Conservation (phyloP, 92 coral and sea anemone species). For the Epizoanthus rinbou region DNA sequence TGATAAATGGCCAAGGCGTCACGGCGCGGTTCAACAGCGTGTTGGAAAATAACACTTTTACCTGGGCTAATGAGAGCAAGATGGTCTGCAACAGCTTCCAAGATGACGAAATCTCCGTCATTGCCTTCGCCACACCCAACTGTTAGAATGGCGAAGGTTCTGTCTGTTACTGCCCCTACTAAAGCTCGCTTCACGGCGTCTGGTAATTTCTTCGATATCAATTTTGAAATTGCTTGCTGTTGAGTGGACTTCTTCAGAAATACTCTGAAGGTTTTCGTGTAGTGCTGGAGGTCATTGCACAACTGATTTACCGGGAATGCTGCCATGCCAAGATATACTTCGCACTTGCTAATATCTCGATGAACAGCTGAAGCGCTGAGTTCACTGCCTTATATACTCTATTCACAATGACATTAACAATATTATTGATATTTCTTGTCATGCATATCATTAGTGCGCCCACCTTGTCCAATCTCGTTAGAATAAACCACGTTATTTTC, state of each 20-base stretch:
- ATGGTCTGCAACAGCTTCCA: neutral
- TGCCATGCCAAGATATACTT: no score
- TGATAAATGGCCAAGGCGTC: no score
- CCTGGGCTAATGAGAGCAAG: neutral
- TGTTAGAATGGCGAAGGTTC: neutral
- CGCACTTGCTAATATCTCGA: no score
- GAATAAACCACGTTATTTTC: no score
- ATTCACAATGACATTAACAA: no score
- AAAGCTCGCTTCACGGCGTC: neutral
- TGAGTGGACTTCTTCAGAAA: neutral
- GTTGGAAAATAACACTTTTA: neutral
- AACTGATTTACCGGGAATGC: no score
- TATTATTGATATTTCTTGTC: no score
- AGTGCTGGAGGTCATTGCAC: neutral
- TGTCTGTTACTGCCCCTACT: neutral
- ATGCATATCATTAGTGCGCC: no score
- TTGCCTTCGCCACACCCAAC: neutral
- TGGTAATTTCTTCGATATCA: neutral
- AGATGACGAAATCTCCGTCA: neutral
- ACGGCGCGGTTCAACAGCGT: no score
- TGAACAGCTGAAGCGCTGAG: no score
- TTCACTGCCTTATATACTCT: no score
- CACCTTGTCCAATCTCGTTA: no score
- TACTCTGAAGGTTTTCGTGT: neutral
- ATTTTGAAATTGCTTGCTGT: neutral